Base-by-base conservation (phyloP, 2,797 vertebrate species). In the Staurois parvus region DNA sequence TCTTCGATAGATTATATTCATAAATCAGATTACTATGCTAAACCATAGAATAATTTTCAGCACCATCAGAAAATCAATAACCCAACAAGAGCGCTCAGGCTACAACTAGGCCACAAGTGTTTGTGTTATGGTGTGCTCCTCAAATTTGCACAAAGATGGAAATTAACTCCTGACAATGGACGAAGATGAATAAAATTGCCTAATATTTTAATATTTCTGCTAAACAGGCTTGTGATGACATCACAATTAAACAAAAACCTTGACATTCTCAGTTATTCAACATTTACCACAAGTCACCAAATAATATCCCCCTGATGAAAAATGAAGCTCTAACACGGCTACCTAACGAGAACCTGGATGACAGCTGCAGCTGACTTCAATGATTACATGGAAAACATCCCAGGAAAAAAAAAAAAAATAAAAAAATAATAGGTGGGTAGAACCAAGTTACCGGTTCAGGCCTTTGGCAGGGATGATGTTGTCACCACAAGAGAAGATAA, bases 21-120 rank as follows among this genome's bases (percentile, higher is more conserved):
- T 52, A 19, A 12, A 45, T 59, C 19, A 24, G 21, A 24, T 24
- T 59, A 24, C 52, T 24, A 24, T 59, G 52, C 19, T 59, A 24
- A 24, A 59, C 52, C 21, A 79, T 52, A 29, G 30, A 29, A 69
- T 32, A 28, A 48, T 21, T 13, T 11, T 56, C 42, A 52, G 28
- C 8, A 26, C 37, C 8, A 9, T 21, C 32, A 56, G 17, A 32
- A 30, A 79, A 67, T 26, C 32, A 32, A 66, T 28, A 59, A 76
- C 2, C 10, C 59, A 40, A 21, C 32, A 30, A 21, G 17, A 48
- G 7, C 21, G 21, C 52, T 59, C 52, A 75, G 56, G 19, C 88
- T 7, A 86, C 86, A 85, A 2, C 40, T 87, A 88, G 88, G 86
- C 89, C 89, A 83, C 0, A 48, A 76, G 76, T 88, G 79, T 88